Evolutionary conservation across 2,888 invertebrate species (phyloP), one percentile per base, ranked within the genome.

Genomic region (Xanthia icteritia): DNA sequence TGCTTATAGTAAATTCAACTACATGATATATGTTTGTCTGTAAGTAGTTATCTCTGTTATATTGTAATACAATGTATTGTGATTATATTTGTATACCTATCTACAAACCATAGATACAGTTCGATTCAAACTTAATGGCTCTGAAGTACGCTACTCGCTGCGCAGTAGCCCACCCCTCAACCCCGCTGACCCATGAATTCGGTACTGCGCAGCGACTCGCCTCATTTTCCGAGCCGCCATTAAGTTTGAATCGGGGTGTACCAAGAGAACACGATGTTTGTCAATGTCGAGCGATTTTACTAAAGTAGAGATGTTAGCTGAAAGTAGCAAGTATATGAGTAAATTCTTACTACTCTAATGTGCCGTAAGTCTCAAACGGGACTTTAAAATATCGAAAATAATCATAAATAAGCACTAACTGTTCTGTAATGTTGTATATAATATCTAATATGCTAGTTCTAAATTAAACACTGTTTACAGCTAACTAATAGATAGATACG

Each of bases 401-500:
- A 76, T 73, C 79, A 64, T 76, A 77, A 68, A 54, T 80, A 76
- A 81, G 48, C 79, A 86, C 77, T 81, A 67, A 88, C 70, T 72
- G 69, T 68, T 85, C 73, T 73, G 82, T 78, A 80, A 75, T 83
- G 60, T 85, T 89, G 85, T 88, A 89, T 81, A 86, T 85, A 82
- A 73, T 80, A 82, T 73, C 73, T 75, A 56, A 82, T 77, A 79
- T 76, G 31, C 48, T 85, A 86, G 75, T 79, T 61, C 69, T 82
- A 84, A 82, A 86, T 81, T 83, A 69, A 69, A 82, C 66, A 83
- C 74, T 84, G 74, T 81, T 84, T 79, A 76, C 78, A 73, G 78
- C 72, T 81, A 85, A 80, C 82, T 82, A 86, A 85, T 58, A 73
- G 71, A 86, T 87, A 89, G 84, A 91, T 92, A 92, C 92, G 92